A percentile compares a stretch with the other conserved stretches of the same genome.
Conservation (phyloP, 1,140 invertebrate species). For the Triops cancriformis region DNA sequence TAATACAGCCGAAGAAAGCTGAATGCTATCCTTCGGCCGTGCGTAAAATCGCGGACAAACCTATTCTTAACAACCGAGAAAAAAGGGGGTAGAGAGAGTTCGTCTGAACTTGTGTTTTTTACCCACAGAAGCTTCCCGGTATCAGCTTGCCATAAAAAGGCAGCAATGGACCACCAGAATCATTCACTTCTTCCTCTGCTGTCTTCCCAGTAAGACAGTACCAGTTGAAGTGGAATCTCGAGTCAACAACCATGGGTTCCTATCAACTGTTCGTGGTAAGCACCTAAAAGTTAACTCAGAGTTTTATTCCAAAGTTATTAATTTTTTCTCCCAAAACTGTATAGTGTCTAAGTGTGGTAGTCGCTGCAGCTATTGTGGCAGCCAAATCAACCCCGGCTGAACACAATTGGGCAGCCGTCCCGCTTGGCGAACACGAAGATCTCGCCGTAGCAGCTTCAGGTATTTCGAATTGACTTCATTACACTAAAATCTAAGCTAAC, state of each 20-base stretch:
- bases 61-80: not conserved
- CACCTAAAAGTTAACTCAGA: not conserved
- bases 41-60: not conserved
- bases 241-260: not conserved
- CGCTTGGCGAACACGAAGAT: not conserved
- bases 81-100: not conserved
- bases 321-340: not conserved
- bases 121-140: not conserved
- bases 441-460: conserved; percentile 6
- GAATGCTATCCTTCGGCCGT: not conserved
- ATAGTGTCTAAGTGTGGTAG: not conserved
- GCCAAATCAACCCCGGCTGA: conserved; percentile 3
- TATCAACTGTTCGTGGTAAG: not conserved
- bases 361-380: not conserved
- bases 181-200: conserved; percentile 4
- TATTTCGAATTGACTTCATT: not conserved
- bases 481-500: too few relatives aligned
- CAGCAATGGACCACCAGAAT: not conserved
- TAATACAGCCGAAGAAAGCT: conserved; percentile 1
- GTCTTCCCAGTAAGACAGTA: conserved; percentile 9
- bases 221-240: not conserved
- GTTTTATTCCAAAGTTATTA: not conserved
- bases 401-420: not conserved
- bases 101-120: not conserved
- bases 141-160: not conserved